Evolutionary conservation across 2,113 vertebrate species (phyloP).

Genomic region (Phrynosoma platyrhinos): DNA sequence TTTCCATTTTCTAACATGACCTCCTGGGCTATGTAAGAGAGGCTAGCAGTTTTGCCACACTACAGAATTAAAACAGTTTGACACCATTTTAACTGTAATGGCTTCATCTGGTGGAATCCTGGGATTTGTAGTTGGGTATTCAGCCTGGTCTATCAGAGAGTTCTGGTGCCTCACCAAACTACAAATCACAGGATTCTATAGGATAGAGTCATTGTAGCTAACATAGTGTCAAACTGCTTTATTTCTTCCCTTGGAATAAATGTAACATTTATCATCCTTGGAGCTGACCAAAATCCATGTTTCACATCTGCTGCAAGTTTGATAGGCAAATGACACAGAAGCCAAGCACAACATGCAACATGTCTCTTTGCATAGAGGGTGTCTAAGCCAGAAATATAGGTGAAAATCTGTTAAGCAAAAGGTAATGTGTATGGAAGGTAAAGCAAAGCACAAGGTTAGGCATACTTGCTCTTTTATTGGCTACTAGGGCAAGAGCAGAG

Average conservation of each 20-base stretch:
- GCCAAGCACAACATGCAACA: not conserved
- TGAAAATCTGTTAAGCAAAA: not conserved
- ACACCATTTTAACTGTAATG: too few relatives aligned
- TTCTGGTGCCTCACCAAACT: too few relatives aligned
- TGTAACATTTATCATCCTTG: too few relatives aligned
- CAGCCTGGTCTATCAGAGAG: too few relatives aligned
- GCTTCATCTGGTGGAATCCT: too few relatives aligned
- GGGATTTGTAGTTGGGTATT: too few relatives aligned
- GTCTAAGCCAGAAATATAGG: not conserved
- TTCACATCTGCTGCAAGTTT: not conserved
- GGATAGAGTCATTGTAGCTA: too few relatives aligned
- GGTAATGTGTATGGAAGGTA: not conserved
- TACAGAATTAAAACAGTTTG: too few relatives aligned
- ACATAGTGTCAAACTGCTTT: too few relatives aligned
- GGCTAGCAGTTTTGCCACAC: not conserved
- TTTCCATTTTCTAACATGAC: not conserved
- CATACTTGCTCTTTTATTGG: slow-evolving; percentile 24
- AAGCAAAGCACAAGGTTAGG: slow-evolving; percentile 41
- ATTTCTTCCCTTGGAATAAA: too few relatives aligned
- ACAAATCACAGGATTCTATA: too few relatives aligned
- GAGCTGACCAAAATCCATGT: not conserved
- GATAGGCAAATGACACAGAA: not conserved
- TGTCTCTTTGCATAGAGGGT: not conserved
- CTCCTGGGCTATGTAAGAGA: not conserved
- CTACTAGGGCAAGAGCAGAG: slow-evolving; percentile 50